These are phyloP conservation scores for Synanthedon myopaeformis DNA, from an alignment of 2,888 invertebrate genomes.

Conservation along the genomic window DNA sequence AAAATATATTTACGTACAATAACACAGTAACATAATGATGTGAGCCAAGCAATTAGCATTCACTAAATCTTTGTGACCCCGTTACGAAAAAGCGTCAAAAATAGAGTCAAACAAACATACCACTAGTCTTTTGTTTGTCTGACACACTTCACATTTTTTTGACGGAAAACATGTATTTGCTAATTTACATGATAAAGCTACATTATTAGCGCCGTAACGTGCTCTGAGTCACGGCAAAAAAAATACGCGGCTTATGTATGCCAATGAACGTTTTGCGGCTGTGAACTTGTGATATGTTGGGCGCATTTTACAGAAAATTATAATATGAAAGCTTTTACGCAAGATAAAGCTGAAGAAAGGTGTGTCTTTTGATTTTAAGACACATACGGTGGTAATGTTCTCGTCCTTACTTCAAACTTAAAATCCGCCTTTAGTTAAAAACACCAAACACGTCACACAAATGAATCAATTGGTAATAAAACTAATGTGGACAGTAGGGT, in stretches of 20 bases:
- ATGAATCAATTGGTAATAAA: too few species aligned
- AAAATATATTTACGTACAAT: too few species aligned
- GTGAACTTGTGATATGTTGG: neutral
- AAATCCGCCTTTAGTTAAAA: too few species aligned
- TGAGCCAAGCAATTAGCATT: neutral
- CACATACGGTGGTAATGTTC: too few species aligned
- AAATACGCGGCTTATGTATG: constrained; percentile 13
- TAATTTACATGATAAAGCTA: constrained; percentile 24
- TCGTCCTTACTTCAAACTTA: too few species aligned
- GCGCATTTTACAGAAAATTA: neutral
- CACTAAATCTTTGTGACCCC: neutral
- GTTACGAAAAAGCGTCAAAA: neutral
- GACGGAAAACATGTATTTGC: constrained; percentile 16
- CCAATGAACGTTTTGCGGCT: constrained; percentile 14
- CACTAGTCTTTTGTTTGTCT: constrained; percentile 18
- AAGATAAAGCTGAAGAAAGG: too few species aligned
- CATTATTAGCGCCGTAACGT: constrained; percentile 15
- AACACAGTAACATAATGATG: neutral
- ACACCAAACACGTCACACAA: too few species aligned
- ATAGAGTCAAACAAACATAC: neutral
- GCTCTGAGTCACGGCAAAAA: constrained; percentile 11
- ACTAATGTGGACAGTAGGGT: too few species aligned
- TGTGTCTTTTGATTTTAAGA: too few species aligned
- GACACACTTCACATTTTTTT: constrained; percentile 17
- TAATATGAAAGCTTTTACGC: too few species aligned